These are phyloP conservation scores for Meleagris gallopavo DNA, from an alignment of 2,113 vertebrate species.

Conservation along the genomic window DNA sequence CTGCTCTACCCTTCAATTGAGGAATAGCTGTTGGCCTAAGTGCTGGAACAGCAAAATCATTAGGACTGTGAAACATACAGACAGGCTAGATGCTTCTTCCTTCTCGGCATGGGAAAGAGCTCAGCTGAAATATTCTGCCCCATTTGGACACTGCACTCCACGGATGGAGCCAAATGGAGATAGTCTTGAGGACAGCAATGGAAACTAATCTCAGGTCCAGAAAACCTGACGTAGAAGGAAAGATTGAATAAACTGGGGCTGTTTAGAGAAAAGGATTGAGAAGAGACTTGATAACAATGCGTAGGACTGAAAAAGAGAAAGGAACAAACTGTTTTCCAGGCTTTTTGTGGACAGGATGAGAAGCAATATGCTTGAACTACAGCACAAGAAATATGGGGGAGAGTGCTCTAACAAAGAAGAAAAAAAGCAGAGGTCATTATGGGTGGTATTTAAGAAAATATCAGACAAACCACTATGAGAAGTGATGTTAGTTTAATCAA, in stretches of 20 bases:
- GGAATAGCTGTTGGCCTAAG: neutral
- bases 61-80: neutral
- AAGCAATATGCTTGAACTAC: neutral
- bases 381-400: neutral
- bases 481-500: neutral
- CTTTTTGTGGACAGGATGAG: neutral
- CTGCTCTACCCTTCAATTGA: neutral
- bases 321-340: neutral
- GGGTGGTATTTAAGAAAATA: neutral
- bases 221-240: conserved; percentile 30
- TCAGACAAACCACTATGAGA: neutral
- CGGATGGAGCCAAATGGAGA: neutral
- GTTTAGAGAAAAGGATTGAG: neutral
- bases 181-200: neutral
- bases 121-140: conserved; percentile 15
- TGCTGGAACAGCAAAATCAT: neutral
- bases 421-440: conserved; percentile 2
- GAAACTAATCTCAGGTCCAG: conserved; percentile 33
- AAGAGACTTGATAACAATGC: neutral
- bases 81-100: neutral
- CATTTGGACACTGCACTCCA: neutral
- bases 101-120: neutral
- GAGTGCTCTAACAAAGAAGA: neutral
- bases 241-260: neutral
- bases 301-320: neutral